Evolutionary conservation across 1,140 invertebrate genomes (phyloP), one percentile per base, ranked within the genome.

Genomic region (Belonocnema kinseyi): DNA sequence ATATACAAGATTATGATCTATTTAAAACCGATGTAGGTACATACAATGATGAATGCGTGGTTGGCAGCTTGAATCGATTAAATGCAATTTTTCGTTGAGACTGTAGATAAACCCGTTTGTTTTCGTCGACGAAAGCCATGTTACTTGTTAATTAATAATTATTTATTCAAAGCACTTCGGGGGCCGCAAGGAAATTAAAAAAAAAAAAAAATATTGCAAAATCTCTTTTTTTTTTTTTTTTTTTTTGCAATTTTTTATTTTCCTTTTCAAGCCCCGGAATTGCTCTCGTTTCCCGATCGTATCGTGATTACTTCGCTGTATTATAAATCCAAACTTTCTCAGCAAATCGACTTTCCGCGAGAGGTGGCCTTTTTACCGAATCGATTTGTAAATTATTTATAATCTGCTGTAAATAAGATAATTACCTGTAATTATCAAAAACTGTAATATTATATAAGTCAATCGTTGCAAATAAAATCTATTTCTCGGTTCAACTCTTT

Each of bases 1-100:
- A 89, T 89, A 86, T 89, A 89, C 86, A 88, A 84, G 70, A 83
- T 85, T 81, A 75, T 82, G 75, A 71, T 77, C 80, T 72, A 72
- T 82, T 82, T 76, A 72, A 81, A 85, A 76, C 74, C 77, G 84
- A 86, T 85, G 83, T 86, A 46, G 40, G 40, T 46, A 46, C 40
- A 46, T 46, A 86, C 82, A 88, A 85, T 72, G 71, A 74, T 75
- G 14, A 75, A 73, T 76, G 26, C 72, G 66, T 76, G 40, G 74
- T 75, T 81, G 80, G 80, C 84, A 85, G 77, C 78, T 77, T 75
- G 70, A 80, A 74, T 75, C 76, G 61, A 66, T 66, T 66, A 26
- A 33, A 33, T 33, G 33, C 26, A 66, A 40, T 66, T 66, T 16
- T 66, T 12, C n/a, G 26, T 66, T 16, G 33, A n/a, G 21, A 61